Percentiles rank a stretch among this genome's conserved stretches.
Conservation (phyloP, 2,797 vertebrate genomes). For the Toxotes lorentzi region DNA sequence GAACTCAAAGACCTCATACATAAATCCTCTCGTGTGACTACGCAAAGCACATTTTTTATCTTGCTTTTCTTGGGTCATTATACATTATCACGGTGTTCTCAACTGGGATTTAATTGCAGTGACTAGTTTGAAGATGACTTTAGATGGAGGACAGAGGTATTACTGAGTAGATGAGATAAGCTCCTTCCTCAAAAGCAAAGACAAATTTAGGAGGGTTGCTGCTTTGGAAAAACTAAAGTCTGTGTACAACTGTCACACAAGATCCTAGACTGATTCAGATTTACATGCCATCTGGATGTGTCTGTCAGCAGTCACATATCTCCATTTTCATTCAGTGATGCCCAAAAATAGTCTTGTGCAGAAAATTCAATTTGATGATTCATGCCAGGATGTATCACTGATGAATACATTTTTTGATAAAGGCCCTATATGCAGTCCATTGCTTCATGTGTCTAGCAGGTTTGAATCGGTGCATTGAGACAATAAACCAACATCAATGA, state of each 20-base stretch:
- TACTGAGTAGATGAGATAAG: conserved; percentile 53
- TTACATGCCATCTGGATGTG: conserved; percentile 34
- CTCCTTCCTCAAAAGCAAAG: conserved; percentile 53
- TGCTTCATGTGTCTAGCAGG: conserved; percentile 10
- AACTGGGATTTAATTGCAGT: conserved; percentile 34
- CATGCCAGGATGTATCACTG: conserved; percentile 22
- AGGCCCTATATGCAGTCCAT: conserved; percentile 9
- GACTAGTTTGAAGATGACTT: conserved; percentile 51
- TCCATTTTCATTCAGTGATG: conserved; percentile 29
- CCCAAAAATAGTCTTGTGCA: conserved; percentile 60
- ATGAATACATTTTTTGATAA: neutral
- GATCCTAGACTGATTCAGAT: conserved; percentile 22
- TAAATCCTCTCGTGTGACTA: conserved; percentile 34
- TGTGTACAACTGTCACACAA: conserved; percentile 36
- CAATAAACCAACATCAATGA: conserved; percentile 60
- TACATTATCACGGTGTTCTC: conserved; percentile 14
- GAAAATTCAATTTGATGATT: conserved; percentile 61
- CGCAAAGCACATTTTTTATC: conserved; percentile 18
- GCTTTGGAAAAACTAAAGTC: conserved; percentile 33
- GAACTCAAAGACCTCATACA: conserved; percentile 8
- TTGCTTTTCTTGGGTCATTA: conserved; percentile 35
- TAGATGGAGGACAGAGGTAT: conserved; percentile 27
- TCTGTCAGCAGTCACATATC: conserved; percentile 49
- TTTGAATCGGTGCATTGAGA: conserved; percentile 18
- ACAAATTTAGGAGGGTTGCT: conserved; percentile 37